Percentiles rank a stretch among this genome's conserved stretches.
phyloP scores from a whole-genome alignment of 1,140 invertebrate genomes.

The Macrostomum lignano region DNA sequence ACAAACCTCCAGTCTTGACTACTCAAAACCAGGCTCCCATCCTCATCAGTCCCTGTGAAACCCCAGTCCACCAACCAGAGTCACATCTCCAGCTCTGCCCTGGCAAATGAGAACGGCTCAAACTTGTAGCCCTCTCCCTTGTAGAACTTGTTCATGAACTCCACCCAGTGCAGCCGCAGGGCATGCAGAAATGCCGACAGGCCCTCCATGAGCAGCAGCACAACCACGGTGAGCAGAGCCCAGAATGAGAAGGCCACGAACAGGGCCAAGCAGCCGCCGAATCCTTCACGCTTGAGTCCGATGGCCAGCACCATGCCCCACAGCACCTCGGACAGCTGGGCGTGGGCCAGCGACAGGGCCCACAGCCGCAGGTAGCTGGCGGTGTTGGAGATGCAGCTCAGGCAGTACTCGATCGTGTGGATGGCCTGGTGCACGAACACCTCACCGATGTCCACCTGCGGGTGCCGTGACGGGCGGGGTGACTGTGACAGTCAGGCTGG shows the following conservation, averaged over 20 bases:
- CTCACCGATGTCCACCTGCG: slow-evolving; percentile 53
- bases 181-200: slow-evolving; percentile 89
- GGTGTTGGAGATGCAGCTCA: slow-evolving; percentile 77
- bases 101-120: slow-evolving; percentile 6
- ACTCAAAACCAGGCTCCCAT: too few relatives aligned
- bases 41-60: too few relatives aligned
- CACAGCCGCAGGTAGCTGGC: slow-evolving; percentile 78
- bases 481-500: too few relatives aligned
- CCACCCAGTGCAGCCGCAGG: slow-evolving; percentile 87
- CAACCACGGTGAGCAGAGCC: slow-evolving; percentile 52
- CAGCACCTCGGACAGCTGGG: slow-evolving; percentile 81
- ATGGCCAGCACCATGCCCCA: slow-evolving; percentile 73
- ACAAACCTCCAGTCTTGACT: too few relatives aligned
- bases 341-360: slow-evolving; percentile 74
- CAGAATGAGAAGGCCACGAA: slow-evolving; percentile 53
- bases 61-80: too few relatives aligned
- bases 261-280: slow-evolving; percentile 31
- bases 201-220: slow-evolving; percentile 81
- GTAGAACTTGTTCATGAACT: slow-evolving; percentile 96
- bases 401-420: slow-evolving; percentile 80
- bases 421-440: slow-evolving; percentile 68
- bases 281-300: slow-evolving; percentile 29
- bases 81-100: too few relatives aligned
- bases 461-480: too few relatives aligned
- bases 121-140: slow-evolving; percentile 22